Evolutionary conservation across 2,113 vertebrate genomes (phyloP).

Genomic region (Limnothrissa miodon): DNA sequence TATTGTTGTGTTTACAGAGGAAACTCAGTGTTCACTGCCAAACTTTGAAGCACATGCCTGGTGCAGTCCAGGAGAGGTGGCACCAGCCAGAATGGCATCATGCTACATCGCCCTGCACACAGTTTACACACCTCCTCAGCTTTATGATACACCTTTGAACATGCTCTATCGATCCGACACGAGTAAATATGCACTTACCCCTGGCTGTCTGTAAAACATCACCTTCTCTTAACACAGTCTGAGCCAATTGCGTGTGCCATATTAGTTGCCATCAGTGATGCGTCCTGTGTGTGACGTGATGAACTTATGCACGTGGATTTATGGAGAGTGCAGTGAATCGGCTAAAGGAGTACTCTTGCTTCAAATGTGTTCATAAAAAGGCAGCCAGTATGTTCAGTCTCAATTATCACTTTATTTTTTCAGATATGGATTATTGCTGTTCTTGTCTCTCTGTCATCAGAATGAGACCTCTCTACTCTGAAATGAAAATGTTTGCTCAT

Average conservation of each 20-base stretch:
- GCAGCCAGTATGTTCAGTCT: neutral
- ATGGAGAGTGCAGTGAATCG: neutral
- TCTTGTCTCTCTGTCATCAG: neutral
- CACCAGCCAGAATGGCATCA: neutral
- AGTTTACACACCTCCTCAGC: neutral
- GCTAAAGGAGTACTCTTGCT: neutral
- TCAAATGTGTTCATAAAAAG: neutral
- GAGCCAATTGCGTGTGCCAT: neutral
- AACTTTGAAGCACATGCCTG: neutral
- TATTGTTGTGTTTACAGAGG: neutral
- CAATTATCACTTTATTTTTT: neutral
- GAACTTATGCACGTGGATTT: neutral
- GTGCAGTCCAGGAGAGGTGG: neutral
- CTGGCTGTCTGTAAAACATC: neutral
- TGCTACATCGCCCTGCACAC: neutral
- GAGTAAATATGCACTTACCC: no score
- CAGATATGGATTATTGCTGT: neutral
- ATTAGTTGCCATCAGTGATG: neutral
- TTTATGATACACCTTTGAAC: no score
- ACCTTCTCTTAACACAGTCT: neutral
- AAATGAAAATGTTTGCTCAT: conserved; percentile 4
- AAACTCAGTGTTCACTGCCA: neutral
- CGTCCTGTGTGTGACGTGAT: neutral
- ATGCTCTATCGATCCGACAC: no score
- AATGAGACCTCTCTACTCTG: neutral